phyloP scores from a whole-genome alignment of 30 jellyfish, hydroid and myxozoan species.

The Cassiopea andromeda region DNA sequence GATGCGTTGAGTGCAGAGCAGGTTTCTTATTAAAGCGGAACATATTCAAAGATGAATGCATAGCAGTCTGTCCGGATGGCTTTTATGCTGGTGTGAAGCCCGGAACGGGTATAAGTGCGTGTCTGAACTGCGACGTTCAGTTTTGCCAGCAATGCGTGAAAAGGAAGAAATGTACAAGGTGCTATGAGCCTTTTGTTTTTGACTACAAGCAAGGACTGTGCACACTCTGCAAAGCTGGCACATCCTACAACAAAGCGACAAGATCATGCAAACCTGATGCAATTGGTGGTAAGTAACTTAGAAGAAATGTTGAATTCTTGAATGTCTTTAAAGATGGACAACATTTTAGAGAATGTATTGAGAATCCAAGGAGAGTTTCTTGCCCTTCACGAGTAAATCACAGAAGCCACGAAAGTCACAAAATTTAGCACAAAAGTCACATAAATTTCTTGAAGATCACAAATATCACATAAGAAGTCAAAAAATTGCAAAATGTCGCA shows the following conservation, averaged over 20 bases:
- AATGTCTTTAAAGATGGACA: no score
- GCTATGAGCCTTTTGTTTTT: conserved; percentile 62
- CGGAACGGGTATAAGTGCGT: conserved; percentile 59
- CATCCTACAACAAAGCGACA: conserved; percentile 33
- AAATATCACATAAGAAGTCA: no score
- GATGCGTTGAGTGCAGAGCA: conserved; percentile 61
- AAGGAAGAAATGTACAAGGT: conserved; percentile 57
- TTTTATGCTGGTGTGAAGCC: conserved; percentile 63
- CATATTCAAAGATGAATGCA: conserved; percentile 61
- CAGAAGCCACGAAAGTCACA: no score
- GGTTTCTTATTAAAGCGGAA: conserved; percentile 48
- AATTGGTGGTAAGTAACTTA: conserved; percentile 3
- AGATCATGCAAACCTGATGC: conserved; percentile 29
- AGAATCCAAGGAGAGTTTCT: no score
- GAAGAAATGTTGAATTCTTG: no score
- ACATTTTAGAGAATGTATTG: no score
- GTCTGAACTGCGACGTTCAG: conserved; percentile 44
- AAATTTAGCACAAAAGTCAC: no score
- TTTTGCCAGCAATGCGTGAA: conserved; percentile 54
- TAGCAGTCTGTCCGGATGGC: conserved; percentile 61
- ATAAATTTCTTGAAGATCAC: no score
- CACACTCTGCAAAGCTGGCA: conserved; percentile 47
- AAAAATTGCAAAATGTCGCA: no score
- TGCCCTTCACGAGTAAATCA: no score
- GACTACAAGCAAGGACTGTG: conserved; percentile 44